Evolutionary conservation across 2,888 invertebrate species (phyloP).

Genomic region (Epistrophe eligans): DNA sequence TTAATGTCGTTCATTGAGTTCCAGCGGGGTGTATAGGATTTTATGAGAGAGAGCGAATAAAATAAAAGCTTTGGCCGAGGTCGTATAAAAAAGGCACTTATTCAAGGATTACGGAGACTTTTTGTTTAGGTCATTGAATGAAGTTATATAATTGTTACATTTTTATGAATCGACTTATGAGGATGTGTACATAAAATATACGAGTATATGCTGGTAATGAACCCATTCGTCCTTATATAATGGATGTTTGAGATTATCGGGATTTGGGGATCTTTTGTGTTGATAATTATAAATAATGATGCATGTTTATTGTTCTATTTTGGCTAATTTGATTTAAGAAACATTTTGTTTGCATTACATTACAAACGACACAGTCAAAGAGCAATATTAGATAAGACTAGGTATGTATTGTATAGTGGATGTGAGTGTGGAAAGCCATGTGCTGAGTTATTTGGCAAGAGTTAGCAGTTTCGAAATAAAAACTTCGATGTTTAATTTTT

Average conservation of each 20-base stretch:
- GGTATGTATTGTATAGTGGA: too few relatives aligned
- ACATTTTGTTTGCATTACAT: neutral
- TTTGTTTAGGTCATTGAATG: conserved; percentile 39
- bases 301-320: conserved; percentile 9
- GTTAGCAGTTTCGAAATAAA: too few relatives aligned
- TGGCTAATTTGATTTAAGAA: conserved; percentile 7
- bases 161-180: conserved; percentile 26
- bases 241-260: conserved; percentile 4
- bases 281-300: conserved; percentile 41
- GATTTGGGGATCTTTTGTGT: conserved; percentile 13
- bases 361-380: neutral
- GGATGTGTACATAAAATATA: neutral
- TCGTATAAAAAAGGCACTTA: conserved; percentile 38
- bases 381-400: neutral
- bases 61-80: conserved; percentile 50
- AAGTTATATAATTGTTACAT: conserved; percentile 34
- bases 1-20: conserved; percentile 67
- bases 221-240: conserved; percentile 30
- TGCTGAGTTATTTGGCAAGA: too few relatives aligned
- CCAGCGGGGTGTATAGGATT: neutral
- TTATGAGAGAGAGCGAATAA: neutral
- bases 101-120: conserved; percentile 47
- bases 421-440: too few relatives aligned
- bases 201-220: conserved; percentile 1
- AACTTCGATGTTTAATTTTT: too few relatives aligned